phyloP scores from a whole-genome alignment of 2,888 invertebrate genomes.

The Rotaria macrura region DNA sequence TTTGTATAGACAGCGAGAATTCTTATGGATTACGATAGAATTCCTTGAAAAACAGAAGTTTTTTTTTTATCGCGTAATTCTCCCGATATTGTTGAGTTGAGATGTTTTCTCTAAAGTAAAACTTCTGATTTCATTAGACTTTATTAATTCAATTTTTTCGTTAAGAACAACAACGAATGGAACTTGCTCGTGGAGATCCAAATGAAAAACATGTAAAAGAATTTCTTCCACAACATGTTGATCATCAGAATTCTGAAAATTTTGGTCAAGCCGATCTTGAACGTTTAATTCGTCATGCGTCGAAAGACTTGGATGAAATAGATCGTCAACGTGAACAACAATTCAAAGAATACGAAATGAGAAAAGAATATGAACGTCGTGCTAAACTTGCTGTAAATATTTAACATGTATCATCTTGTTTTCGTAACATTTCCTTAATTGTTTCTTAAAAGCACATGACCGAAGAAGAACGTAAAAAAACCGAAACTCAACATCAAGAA shows the following conservation, averaged over 20 bases:
- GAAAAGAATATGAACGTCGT: slow-evolving; percentile 77
- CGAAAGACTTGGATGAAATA: slow-evolving; percentile 63
- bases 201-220: slow-evolving; percentile 16
- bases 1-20: too few relatives aligned
- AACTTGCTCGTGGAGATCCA: not conserved
- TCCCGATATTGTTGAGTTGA: too few relatives aligned
- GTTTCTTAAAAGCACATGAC: slow-evolving; percentile 59
- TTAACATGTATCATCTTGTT: slow-evolving; percentile 44
- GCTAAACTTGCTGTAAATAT: slow-evolving; percentile 53
- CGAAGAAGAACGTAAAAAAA: slow-evolving; percentile 53
- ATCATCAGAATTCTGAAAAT: slow-evolving; percentile 72
- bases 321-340: slow-evolving; percentile 71
- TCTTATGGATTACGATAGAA: too few relatives aligned
- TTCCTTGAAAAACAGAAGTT: too few relatives aligned
- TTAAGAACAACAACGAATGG: not conserved
- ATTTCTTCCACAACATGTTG: slow-evolving; percentile 60
- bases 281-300: slow-evolving; percentile 66
- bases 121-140: too few relatives aligned
- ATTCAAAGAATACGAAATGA: slow-evolving; percentile 90
- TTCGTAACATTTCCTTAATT: not conserved
- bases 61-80: too few relatives aligned
- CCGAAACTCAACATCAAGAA: slow-evolving; percentile 61
- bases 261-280: slow-evolving; percentile 88
- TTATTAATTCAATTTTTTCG: not conserved
- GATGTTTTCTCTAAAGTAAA: too few relatives aligned